Evolutionary conservation across 2,113 vertebrate species (phyloP).

Genomic region (Brevimyrus niger): DNA sequence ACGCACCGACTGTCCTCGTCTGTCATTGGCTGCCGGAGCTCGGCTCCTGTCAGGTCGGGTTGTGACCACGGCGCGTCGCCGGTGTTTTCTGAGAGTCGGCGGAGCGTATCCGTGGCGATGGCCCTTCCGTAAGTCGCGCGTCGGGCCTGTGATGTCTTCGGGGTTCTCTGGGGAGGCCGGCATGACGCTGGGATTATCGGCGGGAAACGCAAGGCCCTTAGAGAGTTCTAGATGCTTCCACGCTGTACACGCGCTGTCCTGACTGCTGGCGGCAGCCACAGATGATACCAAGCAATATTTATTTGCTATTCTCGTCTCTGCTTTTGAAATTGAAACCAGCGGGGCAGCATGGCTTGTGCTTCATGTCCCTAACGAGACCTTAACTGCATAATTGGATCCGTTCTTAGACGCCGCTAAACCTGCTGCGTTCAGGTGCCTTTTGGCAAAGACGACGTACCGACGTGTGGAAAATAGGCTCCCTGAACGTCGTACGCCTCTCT

Average conservation of each 20-base stretch:
- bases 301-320: background rate
- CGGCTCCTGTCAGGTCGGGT: background rate
- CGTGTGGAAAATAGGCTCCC: background rate
- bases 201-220: background rate
- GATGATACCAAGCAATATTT: background rate
- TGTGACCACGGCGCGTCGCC: background rate
- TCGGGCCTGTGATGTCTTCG: background rate
- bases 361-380: background rate
- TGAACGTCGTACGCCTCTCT: background rate
- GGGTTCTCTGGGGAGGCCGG: background rate
- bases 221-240: background rate
- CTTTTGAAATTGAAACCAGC: background rate
- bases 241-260: background rate
- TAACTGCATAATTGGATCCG: background rate
- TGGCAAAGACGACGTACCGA: background rate
- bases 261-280: too few relatives aligned
- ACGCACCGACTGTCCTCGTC: background rate
- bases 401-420: background rate
- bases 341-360: background rate
- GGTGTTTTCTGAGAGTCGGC: background rate
- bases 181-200: background rate
- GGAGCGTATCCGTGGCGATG: background rate
- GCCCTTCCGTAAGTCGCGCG: background rate
- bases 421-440: background rate
- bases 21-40: background rate